These are phyloP conservation scores for Edolisoma coerulescens DNA, from an alignment of 2,113 vertebrate genomes.

Conservation along the genomic window DNA sequence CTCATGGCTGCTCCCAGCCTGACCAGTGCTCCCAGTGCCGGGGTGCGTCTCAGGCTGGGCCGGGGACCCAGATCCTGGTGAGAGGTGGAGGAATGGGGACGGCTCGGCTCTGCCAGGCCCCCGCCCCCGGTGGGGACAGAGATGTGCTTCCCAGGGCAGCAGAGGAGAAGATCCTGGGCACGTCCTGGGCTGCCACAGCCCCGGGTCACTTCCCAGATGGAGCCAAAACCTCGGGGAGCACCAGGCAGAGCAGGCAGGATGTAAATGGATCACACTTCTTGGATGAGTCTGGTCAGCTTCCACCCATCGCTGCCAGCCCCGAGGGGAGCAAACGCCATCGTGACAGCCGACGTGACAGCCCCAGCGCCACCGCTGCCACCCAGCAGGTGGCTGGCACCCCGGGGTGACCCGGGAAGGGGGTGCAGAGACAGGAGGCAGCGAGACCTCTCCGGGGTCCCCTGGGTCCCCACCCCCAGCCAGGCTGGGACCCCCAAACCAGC, in stretches of 20 bases:
- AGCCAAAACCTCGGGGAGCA: neutral
- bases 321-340: neutral
- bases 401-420: neutral
- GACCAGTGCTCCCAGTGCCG: neutral
- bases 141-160: neutral
- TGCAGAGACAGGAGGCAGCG: neutral
- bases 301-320: neutral
- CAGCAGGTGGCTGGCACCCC: neutral
- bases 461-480: neutral
- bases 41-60: neutral
- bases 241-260: neutral
- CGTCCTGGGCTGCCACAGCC: neutral
- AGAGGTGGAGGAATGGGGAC: neutral
- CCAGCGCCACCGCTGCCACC: neutral
- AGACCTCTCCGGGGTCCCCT: neutral
- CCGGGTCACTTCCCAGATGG: rapidly evolving
- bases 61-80: neutral
- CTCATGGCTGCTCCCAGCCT: neutral
- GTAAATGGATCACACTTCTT: rapidly evolving
- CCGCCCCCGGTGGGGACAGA: rapidly evolving
- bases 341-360: neutral
- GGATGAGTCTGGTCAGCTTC: neutral
- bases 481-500: neutral
- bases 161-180: neutral
- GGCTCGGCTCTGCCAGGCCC: neutral